Percentiles rank a stretch among this genome's conserved stretches.
These are phyloP conservation scores for Megaleporinus macrocephalus DNA, from an alignment of 2,113 vertebrate species.

Conservation along the genomic window DNA sequence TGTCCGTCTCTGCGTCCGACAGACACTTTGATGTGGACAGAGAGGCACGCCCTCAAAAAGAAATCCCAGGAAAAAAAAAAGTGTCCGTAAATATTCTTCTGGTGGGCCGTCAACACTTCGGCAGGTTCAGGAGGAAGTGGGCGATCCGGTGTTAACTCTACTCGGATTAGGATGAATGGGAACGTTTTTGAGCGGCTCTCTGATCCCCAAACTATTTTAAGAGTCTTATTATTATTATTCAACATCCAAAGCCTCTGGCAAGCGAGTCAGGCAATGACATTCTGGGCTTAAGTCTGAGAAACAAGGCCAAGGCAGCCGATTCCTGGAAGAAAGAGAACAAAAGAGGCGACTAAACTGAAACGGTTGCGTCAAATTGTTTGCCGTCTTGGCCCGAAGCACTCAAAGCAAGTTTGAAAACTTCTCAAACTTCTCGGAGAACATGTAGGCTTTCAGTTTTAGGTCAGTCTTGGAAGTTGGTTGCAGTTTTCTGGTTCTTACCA, in stretches of 20 bases:
- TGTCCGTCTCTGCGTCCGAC: slow-evolving; percentile 37
- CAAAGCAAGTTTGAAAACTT: neutral
- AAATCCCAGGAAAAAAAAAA: neutral
- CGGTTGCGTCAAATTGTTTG: neutral
- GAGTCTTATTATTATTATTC: slow-evolving; percentile 65
- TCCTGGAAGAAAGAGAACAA: slow-evolving; percentile 42
- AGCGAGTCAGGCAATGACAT: slow-evolving; percentile 44
- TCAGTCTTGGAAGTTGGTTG: too few relatives aligned
- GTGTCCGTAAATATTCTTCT: neutral
- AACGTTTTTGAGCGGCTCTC: slow-evolving; percentile 54
- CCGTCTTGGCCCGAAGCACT: neutral
- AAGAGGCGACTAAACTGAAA: slow-evolving; percentile 14
- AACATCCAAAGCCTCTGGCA: slow-evolving; percentile 53
- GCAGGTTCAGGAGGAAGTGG: slow-evolving; percentile 18
- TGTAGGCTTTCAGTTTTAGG: too few relatives aligned
- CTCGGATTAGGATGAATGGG: slow-evolving; percentile 58
- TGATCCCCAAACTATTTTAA: slow-evolving; percentile 69
- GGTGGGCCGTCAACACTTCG: slow-evolving; percentile 1
- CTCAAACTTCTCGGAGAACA: too few relatives aligned
- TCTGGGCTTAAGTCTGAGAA: slow-evolving; percentile 46
- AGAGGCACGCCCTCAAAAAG: slow-evolving; percentile 48
- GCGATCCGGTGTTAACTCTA: slow-evolving; percentile 33
- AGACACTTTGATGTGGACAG: slow-evolving; percentile 56
- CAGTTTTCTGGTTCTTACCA: too few relatives aligned
- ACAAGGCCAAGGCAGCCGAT: slow-evolving; percentile 57